Base-by-base conservation (phyloP, 1,140 invertebrate species). In the Drosophila yakuba region DNA sequence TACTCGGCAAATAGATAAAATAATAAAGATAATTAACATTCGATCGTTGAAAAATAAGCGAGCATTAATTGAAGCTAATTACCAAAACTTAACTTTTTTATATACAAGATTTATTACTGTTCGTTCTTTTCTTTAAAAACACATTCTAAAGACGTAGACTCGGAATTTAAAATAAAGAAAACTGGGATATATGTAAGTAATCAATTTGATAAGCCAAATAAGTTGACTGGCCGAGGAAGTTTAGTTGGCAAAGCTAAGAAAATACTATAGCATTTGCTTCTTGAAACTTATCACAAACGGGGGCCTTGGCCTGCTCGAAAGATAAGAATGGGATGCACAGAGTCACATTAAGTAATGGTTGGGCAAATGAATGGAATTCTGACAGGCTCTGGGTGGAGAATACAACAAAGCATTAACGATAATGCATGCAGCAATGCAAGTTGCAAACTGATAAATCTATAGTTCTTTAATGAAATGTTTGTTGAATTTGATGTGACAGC, bases 251-350 rank as follows among this genome's bases (percentile, higher is more conserved):
- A 67, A 48, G 35, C 36, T 32, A 45, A 25, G 17, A 47, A 48
- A 35, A 63, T 63, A 66, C 62, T 32, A 8, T 4, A 43, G 28
- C 12, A 32, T 32, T 15, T 52, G 51, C 44, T 23, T 50, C 25
- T 35, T 17, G 41, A 36, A 20, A 58, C 44, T 41, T 41, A 71
- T 71, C 64, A 36, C 52, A 50, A 44, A 41, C 17, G 10, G 41
- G 41, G 36, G 43, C 51, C 66, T 71, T 71, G 50, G 67, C 51
- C 64, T 57, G 35, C 67, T 69, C 32, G 41, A 4, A 35, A 57
- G 67, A 71, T 71, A 56, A 69, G 44, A 52, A 38, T 38, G 47
- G 25, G 38, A 71, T 69, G 12, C 10, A 71, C 43, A 61, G 36
- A 55, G 12, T 68, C 28, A 20, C 7, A 69, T 48, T 48, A 36